Evolutionary conservation across 2,113 vertebrate genomes (phyloP), one percentile per base, ranked within the genome.

Genomic region (Todiramphus saurophagus): DNA sequence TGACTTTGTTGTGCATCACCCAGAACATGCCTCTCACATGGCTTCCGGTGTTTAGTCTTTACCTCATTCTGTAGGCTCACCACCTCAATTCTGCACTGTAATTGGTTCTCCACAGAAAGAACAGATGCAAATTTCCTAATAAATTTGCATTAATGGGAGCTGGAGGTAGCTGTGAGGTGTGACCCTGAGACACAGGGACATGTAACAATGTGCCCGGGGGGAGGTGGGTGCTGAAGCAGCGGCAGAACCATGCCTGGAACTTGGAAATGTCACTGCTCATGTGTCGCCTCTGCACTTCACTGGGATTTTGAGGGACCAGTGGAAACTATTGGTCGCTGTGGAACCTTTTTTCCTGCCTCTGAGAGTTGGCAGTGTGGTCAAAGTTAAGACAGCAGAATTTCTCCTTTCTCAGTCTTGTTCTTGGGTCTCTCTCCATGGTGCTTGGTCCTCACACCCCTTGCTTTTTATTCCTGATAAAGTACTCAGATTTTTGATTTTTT

Each of bases 171-270:
- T 77, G 15, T 7, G 1, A 64, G 70, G 81, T 53, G 79, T 67
- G 44, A 93, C 94, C 89, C 66, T 44, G 62, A 68, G 76, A 92
- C 51, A 39, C 48, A 5, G 72, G 66, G 33, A 35, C 4, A 1
- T 64, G 48, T 4, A 51, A 5, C 43, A 60, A 94, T 56, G 70
- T 30, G 39, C 93, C 77, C 0, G 0, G 8, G 82, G 62, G 48
- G 0, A 59, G 23, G 11, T 0, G 1, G 37, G 20, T 13, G 39
- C 70, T 76, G 94, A 80, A 74, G 56, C 46, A 67, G 19, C 31
- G 66, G 51, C 20, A 87, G 35, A 96, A 58, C 73, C 81, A 84
- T 13, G 69, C 53, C 73, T 78, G 83, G 93, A 96, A 96, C 89
- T 84, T 4, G 80, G 68, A 31, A 24, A 1, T 39, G 77, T 64